Conservation (phyloP, 2,888 invertebrate species). For the Ochropleura leucogaster region DNA sequence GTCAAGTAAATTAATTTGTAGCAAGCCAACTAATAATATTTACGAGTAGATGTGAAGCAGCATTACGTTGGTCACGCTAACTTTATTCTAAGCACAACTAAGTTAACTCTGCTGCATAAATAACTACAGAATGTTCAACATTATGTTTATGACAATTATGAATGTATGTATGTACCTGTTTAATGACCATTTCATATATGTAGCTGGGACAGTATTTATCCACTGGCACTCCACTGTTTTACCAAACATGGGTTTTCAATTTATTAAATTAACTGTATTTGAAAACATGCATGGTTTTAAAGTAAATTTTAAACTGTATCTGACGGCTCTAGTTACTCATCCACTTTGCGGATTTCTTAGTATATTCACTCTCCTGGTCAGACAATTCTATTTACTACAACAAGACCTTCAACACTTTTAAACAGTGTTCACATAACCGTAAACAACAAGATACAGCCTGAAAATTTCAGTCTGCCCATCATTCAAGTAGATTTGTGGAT, state of each 20-base stretch:
- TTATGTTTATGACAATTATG: conserved; percentile 9
- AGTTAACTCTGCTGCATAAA: conserved; percentile 15
- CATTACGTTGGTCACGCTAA: conserved; percentile 9
- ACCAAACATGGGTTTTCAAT: background rate
- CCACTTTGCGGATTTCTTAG: background rate
- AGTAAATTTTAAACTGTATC: no score
- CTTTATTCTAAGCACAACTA: conserved; percentile 23
- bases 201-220: background rate
- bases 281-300: no score
- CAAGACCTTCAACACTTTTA: background rate
- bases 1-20: conserved; percentile 45
- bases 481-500: conserved; percentile 24
- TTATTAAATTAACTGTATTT: no score
- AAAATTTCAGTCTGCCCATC: background rate
- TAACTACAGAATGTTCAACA: background rate
- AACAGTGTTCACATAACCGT: background rate
- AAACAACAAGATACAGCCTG: background rate
- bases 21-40: conserved; percentile 43
- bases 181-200: conserved; percentile 1
- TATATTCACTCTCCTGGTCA: background rate
- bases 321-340: background rate
- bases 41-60: conserved; percentile 16
- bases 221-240: background rate
- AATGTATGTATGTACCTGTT: background rate
- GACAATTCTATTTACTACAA: background rate